phyloP scores from a whole-genome alignment of 2,113 vertebrate genomes.

The Chrysochloris asiatica region DNA sequence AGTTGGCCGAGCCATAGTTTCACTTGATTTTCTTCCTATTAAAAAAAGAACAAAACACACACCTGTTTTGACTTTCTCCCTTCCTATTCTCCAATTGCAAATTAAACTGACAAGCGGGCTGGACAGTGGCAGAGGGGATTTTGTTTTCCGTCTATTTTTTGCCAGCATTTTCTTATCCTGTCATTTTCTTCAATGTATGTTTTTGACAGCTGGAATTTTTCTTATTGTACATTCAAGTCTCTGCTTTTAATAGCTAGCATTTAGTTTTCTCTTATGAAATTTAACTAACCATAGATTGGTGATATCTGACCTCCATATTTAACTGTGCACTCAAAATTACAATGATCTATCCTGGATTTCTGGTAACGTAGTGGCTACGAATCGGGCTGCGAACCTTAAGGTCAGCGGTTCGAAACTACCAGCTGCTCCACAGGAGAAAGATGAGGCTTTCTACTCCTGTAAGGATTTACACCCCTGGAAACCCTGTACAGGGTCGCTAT shows the following conservation, averaged over 20 bases:
- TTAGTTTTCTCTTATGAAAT: neutral
- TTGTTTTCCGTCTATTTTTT: slow-evolving; percentile 49
- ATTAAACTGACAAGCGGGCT: slow-evolving; percentile 60
- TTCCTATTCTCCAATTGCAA: slow-evolving; percentile 39
- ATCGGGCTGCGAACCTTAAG: too few species aligned
- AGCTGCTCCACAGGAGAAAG: too few species aligned
- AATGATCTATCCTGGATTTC: neutral
- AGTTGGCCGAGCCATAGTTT: neutral
- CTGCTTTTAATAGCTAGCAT: slow-evolving; percentile 13
- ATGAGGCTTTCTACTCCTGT: too few species aligned
- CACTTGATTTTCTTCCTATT: neutral
- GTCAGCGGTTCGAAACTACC: too few species aligned
- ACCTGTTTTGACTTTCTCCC: slow-evolving; percentile 49
- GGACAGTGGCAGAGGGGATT: slow-evolving; percentile 38
- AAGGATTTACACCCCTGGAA: too few species aligned
- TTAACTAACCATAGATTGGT: slow-evolving; percentile 5
- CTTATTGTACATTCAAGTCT: neutral
- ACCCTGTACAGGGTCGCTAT: too few species aligned
- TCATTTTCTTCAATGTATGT: neutral
- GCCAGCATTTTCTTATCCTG: slow-evolving; percentile 1
- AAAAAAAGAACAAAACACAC: neutral
- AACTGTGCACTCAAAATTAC: neutral
- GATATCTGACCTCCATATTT: neutral
- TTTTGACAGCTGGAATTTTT: slow-evolving; percentile 58
- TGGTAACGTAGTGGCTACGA: too few species aligned